A percentile compares a stretch with the other conserved stretches of the same genome.
Evolutionary conservation across 2,888 invertebrate species (phyloP).

Genomic region (Xestia sexstrigata): DNA sequence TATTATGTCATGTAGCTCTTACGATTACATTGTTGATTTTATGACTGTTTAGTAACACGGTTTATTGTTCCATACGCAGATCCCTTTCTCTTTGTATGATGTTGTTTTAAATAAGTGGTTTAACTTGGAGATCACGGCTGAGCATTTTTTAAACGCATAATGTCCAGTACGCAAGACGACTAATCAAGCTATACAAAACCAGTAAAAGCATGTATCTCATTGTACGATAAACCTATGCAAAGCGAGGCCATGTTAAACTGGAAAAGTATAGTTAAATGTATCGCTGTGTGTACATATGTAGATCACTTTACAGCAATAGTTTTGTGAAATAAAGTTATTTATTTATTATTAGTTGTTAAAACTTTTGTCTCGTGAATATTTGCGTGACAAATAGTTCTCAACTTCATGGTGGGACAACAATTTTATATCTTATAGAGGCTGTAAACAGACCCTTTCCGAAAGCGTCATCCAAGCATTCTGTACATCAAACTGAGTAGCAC

Average conservation of each 20-base stretch:
- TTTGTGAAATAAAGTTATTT: too few relatives aligned
- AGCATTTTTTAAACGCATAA: not conserved
- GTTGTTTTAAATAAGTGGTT: not conserved
- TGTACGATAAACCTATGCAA: too few relatives aligned
- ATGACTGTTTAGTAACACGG: constrained; percentile 22
- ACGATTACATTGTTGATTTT: constrained; percentile 15
- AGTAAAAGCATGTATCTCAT: too few relatives aligned
- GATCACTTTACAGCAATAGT: too few relatives aligned
- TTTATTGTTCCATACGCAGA: not conserved
- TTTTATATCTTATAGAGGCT: not conserved
- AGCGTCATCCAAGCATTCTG: too few relatives aligned
- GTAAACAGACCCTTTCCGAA: too few relatives aligned
- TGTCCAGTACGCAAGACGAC: not conserved
- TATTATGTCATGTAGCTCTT: not conserved
- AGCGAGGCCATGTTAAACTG: too few relatives aligned
- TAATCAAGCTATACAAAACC: too few relatives aligned
- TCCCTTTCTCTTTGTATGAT: constrained; percentile 1
- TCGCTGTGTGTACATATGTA: not conserved
- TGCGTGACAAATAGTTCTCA: not conserved
- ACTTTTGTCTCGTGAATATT: not conserved
- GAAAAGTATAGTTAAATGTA: too few relatives aligned
- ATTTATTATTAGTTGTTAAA: not conserved
- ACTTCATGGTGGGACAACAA: not conserved
- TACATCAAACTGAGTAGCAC: too few relatives aligned
- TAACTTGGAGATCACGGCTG: not conserved